Evolutionary conservation across 2,888 invertebrate genomes (phyloP).

Genomic region (Gortyna flavago): DNA sequence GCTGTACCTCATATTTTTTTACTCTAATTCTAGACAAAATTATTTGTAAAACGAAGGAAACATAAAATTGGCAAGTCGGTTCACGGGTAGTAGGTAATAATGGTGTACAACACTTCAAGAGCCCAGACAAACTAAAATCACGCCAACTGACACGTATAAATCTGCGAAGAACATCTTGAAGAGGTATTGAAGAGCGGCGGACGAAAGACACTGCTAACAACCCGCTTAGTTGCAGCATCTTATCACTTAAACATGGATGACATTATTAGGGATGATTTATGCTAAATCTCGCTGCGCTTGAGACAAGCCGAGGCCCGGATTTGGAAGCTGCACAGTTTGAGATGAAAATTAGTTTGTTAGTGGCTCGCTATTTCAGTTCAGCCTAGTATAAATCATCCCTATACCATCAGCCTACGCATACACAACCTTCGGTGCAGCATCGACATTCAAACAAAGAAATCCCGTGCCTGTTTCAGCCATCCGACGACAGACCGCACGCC

Average conservation of each 20-base stretch:
- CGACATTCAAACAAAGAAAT: neutral
- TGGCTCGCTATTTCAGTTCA: neutral
- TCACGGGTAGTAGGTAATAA: neutral
- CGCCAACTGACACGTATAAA: conserved; percentile 27
- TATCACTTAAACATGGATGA: neutral
- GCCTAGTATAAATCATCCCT: conserved; percentile 1
- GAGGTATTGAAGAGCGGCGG: neutral
- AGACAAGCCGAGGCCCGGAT: neutral
- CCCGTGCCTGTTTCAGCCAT: conserved; percentile 94
- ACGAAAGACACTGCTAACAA: neutral
- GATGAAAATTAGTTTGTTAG: neutral
- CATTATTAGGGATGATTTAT: conserved; percentile 5
- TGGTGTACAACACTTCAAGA: neutral
- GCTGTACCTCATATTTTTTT: neutral
- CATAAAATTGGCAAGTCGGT: neutral
- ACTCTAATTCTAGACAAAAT: neutral
- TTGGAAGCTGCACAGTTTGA: neutral
- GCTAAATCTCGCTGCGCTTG: neutral
- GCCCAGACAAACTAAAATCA: conserved; percentile 50
- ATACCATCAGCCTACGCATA: neutral
- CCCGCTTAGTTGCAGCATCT: neutral
- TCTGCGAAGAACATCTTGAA: conserved; percentile 19
- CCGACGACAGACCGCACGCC: conserved; percentile 94
- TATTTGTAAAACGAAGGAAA: neutral
- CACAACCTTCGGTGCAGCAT: conserved; percentile 22